A percentile compares a stretch with the other conserved stretches of the same genome.
Conservation (phyloP, 1,140 invertebrate species). For the Mamestra configurata region DNA sequence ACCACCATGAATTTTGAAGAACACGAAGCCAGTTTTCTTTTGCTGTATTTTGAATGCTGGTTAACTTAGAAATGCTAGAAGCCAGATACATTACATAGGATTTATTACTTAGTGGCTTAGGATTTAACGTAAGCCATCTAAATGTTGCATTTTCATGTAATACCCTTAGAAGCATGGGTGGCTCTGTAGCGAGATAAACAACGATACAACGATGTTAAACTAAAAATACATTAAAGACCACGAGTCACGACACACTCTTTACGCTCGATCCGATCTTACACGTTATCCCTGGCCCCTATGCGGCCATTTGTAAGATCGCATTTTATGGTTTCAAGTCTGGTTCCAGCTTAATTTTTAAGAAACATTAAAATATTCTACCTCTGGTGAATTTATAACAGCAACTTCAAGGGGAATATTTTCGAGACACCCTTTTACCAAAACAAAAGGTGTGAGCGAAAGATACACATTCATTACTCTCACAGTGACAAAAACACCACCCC, state of each 20-base stretch:
- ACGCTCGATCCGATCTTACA: background rate
- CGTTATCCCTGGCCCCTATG: background rate
- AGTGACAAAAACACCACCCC: background rate
- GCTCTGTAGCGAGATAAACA: background rate
- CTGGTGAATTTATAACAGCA: background rate
- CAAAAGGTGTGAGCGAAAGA: background rate
- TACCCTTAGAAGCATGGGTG: background rate
- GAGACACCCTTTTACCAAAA: no score
- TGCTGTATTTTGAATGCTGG: constrained; percentile 16
- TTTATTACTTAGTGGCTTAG: background rate
- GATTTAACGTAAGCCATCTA: background rate
- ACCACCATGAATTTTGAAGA: constrained; percentile 45
- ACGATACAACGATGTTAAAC: background rate
- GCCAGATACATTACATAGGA: background rate
- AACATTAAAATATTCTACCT: background rate
- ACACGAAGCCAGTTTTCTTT: constrained; percentile 1
- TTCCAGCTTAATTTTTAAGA: background rate
- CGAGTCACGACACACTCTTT: background rate
- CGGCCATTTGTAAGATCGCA: background rate
- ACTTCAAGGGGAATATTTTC: no score
- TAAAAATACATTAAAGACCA: background rate
- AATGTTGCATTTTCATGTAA: background rate
- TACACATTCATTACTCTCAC: background rate
- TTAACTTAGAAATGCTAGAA: background rate
- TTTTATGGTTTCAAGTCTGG: background rate